Conservation (phyloP, 2,888 invertebrate genomes). For the Phoenoteleia sp. region DNA sequence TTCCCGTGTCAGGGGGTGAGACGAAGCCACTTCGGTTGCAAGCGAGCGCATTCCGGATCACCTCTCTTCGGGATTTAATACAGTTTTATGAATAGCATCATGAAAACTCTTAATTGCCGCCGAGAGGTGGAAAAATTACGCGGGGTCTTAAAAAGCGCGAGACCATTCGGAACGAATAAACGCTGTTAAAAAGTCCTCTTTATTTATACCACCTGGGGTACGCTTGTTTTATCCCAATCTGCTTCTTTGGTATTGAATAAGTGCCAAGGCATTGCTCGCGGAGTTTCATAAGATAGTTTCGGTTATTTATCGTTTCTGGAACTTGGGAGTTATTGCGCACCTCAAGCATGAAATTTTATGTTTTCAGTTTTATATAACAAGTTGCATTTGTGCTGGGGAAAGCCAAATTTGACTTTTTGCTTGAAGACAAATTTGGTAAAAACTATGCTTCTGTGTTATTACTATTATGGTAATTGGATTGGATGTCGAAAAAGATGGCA, state of each 20-base stretch:
- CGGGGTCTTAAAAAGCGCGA: constrained; percentile 49
- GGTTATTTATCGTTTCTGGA: neutral
- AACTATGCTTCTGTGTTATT: too few relatives aligned
- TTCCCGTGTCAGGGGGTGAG: constrained; percentile 67
- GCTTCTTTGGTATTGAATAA: constrained; percentile 2
- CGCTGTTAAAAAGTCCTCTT: constrained; percentile 27
- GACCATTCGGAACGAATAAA: constrained; percentile 46
- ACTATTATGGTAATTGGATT: too few relatives aligned
- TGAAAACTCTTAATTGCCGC: constrained; percentile 85
- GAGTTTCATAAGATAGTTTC: neutral
- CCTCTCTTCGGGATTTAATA: constrained; percentile 81
- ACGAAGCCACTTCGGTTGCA: constrained; percentile 47
- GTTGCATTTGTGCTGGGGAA: too few relatives aligned
- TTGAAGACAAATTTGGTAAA: too few relatives aligned
- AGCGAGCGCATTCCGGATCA: constrained; percentile 54
- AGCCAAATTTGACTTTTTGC: too few relatives aligned
- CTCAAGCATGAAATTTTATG: neutral
- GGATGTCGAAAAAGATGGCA: too few relatives aligned
- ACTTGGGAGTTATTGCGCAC: neutral
- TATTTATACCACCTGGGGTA: constrained; percentile 31
- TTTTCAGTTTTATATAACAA: neutral
- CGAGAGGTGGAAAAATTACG: constrained; percentile 80
- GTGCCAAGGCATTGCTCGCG: neutral
- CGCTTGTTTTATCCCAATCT: constrained; percentile 32
- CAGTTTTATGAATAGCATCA: constrained; percentile 84